phyloP scores from a whole-genome alignment of 2,888 invertebrate species.

The Lapara coniferarum region DNA sequence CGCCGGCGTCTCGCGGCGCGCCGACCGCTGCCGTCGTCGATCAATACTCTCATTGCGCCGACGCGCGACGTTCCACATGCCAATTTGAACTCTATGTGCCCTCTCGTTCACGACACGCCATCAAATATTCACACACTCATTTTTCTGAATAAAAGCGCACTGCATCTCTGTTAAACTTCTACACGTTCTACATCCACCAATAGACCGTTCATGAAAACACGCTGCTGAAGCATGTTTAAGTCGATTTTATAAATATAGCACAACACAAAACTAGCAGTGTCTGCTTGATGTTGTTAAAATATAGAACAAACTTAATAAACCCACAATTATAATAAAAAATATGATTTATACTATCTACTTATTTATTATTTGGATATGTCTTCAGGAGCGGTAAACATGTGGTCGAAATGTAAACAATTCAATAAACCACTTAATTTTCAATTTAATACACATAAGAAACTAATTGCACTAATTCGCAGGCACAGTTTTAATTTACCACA shows the following conservation, averaged over 20 bases:
- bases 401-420: conserved; percentile 74
- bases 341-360: not conserved
- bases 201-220: conserved; percentile 21
- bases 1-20: conserved; percentile 80
- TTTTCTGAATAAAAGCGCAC: conserved; percentile 69
- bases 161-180: conserved; percentile 34
- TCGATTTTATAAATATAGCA: conserved; percentile 1
- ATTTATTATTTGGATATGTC: conserved; percentile 23
- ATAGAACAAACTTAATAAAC: not conserved
- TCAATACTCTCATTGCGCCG: conserved; percentile 82
- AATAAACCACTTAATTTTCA: conserved; percentile 39
- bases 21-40: conserved; percentile 70
- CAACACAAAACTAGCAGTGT: not conserved
- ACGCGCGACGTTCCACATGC: conserved; percentile 72
- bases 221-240: conserved; percentile 7
- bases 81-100: conserved; percentile 74
- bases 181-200: conserved; percentile 27
- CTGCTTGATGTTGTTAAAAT: not conserved
- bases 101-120: conserved; percentile 74
- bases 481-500: conserved; percentile 33
- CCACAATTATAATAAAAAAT: too few relatives aligned
- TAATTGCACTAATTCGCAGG: conserved; percentile 29
- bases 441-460: conserved; percentile 34
- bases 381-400: conserved; percentile 62
- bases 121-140: conserved; percentile 81